Base-by-base conservation (phyloP, 2,797 vertebrate genomes). In the Philypnodon macrostomus region DNA sequence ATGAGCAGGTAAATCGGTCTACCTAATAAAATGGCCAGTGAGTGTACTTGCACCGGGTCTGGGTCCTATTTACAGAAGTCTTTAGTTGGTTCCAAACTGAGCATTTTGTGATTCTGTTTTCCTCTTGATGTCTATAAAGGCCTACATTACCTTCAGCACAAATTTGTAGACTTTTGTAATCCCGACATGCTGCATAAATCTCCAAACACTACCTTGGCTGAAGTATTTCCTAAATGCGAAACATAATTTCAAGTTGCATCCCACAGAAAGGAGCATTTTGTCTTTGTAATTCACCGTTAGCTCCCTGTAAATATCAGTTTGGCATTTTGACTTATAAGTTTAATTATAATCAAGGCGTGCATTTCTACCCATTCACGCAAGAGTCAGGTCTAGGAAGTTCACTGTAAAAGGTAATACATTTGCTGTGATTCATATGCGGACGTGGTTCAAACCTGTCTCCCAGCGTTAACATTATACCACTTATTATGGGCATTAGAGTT, bases 181-280 rank as follows among this genome's bases (percentile, higher is more conserved):
- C 21, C 21, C 6, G 8, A 23, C 39, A 27, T 41, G 40, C 40
- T 9, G 30, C 41, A 44, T 18, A 30, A 30, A 44, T 18, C n/a
- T 10, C 11, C 30, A 44, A 44, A 44, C 31, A 19, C 41, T 11
- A 34, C 31, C 18, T 32, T 33, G 17, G 30, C 46, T 52, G 47
- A 56, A 59, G 48, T 41, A 47, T 63, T n/a, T 40, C 35, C 56
- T 32, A 54, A 41, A 55, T 56, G 62, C 62, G 54, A 61, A 48
- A 36, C 53, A 58, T 51, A 45, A 53, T 63, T 54, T 68, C 53
- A 40, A 48, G 53, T 71, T 73, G 59, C 33, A 35, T n/a, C 50
- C 64, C 70, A 58, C 67, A 79, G 59, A 58, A 49, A 65, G 74
- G 49, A 59, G 53, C 50, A 67, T 65, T 57, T 56, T 18, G 13